These are phyloP conservation scores for Drosophila santomea DNA, from an alignment of 1,140 invertebrate species.

Conservation along the genomic window DNA sequence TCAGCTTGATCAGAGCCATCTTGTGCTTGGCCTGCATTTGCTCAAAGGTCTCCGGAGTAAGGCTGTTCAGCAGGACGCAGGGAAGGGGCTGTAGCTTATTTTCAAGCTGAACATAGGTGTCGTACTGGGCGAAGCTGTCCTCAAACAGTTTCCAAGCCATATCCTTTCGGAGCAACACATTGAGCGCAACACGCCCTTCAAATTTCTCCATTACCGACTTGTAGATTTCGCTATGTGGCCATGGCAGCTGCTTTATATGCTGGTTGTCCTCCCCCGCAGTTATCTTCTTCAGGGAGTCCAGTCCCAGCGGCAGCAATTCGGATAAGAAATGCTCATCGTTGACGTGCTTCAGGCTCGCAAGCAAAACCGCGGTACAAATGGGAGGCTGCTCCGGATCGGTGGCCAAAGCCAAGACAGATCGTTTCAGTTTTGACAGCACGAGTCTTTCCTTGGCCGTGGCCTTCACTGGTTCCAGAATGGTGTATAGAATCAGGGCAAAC, in stretches of 20 bases:
- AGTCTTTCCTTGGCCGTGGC: constrained; percentile 36
- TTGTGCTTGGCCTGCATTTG: constrained; percentile 85
- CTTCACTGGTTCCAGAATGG: constrained; percentile 62
- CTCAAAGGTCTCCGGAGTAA: constrained; percentile 87
- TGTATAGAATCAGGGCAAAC: constrained; percentile 85
- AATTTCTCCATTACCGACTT: constrained; percentile 62
- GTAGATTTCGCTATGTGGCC: constrained; percentile 69
- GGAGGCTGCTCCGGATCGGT: constrained; percentile 46
- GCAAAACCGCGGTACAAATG: constrained; percentile 47
- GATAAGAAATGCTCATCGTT: constrained; percentile 84
- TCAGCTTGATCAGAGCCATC: constrained; percentile 81
- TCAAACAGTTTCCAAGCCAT: constrained; percentile 70
- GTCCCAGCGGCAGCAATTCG: constrained; percentile 84
- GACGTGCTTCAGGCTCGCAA: constrained; percentile 86
- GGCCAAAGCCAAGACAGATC: constrained; percentile 34
- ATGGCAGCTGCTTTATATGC: constrained; percentile 49
- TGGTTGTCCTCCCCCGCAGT: background rate
- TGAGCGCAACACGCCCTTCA: constrained; percentile 41
- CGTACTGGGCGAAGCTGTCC: constrained; percentile 49
- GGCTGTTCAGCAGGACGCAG: constrained; percentile 67
- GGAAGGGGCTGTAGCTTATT: constrained; percentile 69
- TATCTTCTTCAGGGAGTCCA: constrained; percentile 49
- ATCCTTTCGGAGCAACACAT: constrained; percentile 38
- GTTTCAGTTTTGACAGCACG: constrained; percentile 42
- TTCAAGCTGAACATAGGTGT: constrained; percentile 55